phyloP scores from a whole-genome alignment of 1,140 invertebrate genomes.

The Potamilus streckersoni region DNA sequence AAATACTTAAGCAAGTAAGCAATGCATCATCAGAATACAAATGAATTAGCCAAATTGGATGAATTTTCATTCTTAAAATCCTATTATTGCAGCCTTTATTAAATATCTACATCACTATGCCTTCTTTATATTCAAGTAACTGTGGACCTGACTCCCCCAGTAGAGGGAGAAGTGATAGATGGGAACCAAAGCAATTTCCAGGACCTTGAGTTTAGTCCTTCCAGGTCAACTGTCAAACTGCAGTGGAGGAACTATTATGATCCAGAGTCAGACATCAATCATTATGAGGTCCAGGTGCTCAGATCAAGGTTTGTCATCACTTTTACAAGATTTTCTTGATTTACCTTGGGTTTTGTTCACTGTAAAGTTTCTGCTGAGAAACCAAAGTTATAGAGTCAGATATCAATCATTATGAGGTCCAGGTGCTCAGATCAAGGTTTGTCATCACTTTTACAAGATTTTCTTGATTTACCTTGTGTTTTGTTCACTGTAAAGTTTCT shows the following conservation, averaged over 20 bases:
- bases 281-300: slow-evolving; percentile 5
- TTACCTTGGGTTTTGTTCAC: no score
- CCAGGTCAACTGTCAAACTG: slow-evolving; percentile 13
- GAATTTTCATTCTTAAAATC: no score
- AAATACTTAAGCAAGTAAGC: no score
- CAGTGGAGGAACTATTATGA: slow-evolving; percentile 33
- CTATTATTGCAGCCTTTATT: no score
- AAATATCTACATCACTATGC: no score
- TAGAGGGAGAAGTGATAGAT: slow-evolving; percentile 31
- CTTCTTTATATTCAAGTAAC: slow-evolving; percentile 11
- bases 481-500: no score
- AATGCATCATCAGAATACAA: no score
- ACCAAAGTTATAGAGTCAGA: slow-evolving; percentile 10
- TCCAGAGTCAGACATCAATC: slow-evolving; percentile 26
- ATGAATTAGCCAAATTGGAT: no score
- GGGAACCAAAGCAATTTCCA: slow-evolving; percentile 7
- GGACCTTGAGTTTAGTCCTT: slow-evolving; percentile 24
- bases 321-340: no score
- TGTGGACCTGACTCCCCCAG: slow-evolving; percentile 37
- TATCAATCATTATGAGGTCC: slow-evolving; percentile 12
- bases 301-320: slow-evolving; percentile 7
- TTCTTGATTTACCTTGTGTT: no score
- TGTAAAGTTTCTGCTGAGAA: no score
- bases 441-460: no score
- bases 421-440: slow-evolving; percentile 12